phyloP scores from a whole-genome alignment of 2,113 vertebrate species.

The Calyptomena viridis region DNA sequence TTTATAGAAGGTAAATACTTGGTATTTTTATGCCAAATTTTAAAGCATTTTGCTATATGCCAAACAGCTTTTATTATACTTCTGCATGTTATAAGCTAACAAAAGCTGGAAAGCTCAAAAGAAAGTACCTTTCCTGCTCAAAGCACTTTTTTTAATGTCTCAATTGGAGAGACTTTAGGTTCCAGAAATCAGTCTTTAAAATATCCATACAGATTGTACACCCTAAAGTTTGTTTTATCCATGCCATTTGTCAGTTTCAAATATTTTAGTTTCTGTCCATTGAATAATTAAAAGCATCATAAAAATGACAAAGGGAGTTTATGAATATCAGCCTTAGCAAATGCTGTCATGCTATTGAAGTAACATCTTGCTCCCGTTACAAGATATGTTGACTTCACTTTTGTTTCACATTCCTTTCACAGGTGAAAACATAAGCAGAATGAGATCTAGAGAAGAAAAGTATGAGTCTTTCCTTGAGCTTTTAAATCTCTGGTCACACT shows the following conservation, averaged over 20 bases:
- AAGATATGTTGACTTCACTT: background rate
- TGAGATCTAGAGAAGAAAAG: background rate
- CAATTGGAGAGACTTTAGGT: background rate
- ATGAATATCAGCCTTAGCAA: background rate
- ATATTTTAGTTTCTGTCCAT: background rate
- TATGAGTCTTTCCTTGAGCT: background rate
- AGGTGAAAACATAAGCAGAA: background rate
- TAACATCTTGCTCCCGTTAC: rapidly evolving
- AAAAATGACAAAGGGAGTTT: background rate
- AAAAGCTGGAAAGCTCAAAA: background rate
- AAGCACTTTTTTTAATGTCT: background rate
- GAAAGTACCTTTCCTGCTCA: background rate
- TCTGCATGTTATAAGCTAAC: background rate
- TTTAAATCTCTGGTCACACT: background rate
- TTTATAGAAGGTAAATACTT: background rate
- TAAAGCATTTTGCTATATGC: background rate
- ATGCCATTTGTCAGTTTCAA: background rate
- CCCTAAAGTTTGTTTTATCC: background rate
- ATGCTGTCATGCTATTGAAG: background rate
- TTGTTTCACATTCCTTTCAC: background rate
- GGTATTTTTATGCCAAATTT: background rate
- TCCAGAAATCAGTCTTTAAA: background rate
- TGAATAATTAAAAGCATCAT: background rate
- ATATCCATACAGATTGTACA: background rate
- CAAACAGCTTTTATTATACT: background rate